A percentile compares a stretch with the other conserved stretches of the same genome.
Evolutionary conservation across 2,888 invertebrate genomes (phyloP).

Genomic region (Acanthosepion lycidas): DNA sequence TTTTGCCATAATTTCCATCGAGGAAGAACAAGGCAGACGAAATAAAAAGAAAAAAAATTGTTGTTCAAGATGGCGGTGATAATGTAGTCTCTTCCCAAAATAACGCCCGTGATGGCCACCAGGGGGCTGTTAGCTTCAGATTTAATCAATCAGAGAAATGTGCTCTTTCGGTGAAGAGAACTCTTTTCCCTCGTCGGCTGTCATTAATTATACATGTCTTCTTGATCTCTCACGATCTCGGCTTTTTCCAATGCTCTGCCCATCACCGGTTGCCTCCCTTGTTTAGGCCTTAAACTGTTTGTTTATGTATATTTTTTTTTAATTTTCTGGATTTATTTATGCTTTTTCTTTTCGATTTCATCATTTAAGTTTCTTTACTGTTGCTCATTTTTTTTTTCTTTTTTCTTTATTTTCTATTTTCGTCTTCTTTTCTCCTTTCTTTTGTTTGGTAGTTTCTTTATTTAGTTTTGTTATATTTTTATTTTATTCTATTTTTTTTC

Average conservation of each 20-base stretch:
- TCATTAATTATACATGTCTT: conserved; percentile 33
- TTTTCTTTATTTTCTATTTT: too few relatives aligned
- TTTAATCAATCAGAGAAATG: conserved; percentile 33
- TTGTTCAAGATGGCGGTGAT: conserved; percentile 10
- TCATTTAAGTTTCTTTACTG: neutral
- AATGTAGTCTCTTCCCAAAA: conserved; percentile 23
- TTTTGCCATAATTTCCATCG: conserved; percentile 16
- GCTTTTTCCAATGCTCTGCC: neutral
- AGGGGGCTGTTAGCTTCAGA: conserved; percentile 33
- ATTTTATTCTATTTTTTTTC: too few relatives aligned
- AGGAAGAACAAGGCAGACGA: neutral
- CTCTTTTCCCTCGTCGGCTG: conserved; percentile 33
- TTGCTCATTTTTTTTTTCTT: too few relatives aligned
- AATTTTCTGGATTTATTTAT: neutral
- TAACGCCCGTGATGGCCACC: conserved; percentile 23
- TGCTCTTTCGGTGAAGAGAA: neutral
- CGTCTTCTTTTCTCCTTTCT: too few relatives aligned
- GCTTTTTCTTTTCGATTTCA: neutral
- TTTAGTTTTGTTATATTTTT: neutral
- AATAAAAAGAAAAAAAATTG: neutral
- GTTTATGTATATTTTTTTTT: neutral
- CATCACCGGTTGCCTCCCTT: neutral
- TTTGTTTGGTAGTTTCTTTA: neutral
- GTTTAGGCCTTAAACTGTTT: neutral
- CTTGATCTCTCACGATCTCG: neutral